phyloP scores from a whole-genome alignment of 2,113 vertebrate genomes.

The Emydocephalus ijimae region DNA sequence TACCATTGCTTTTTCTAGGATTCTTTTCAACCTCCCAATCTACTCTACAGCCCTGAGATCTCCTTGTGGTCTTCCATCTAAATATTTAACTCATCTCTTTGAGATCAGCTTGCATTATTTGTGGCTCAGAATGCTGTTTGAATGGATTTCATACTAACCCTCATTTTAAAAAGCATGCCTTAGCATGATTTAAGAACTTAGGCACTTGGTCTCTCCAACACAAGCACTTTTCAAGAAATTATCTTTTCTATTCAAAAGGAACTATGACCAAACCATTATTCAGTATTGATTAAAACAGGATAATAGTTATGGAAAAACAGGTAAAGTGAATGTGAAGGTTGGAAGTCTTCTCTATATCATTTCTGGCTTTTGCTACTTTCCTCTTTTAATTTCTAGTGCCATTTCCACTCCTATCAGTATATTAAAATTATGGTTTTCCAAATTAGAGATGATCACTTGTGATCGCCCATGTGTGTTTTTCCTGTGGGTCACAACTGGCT shows the following conservation, averaged over 20 bases:
- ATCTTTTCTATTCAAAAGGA: not conserved
- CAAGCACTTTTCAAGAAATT: not conserved
- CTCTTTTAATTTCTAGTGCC: not conserved
- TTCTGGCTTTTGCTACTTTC: not conserved
- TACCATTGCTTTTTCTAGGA: not conserved
- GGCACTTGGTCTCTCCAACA: not conserved
- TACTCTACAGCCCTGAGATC: not conserved
- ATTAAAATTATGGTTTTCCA: conserved; percentile 40
- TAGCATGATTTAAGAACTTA: not conserved
- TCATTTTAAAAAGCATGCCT: not conserved
- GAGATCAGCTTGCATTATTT: not conserved
- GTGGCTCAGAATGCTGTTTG: not conserved
- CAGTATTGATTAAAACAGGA: not conserved
- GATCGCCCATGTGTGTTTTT: not conserved
- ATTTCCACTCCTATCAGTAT: conserved; percentile 38
- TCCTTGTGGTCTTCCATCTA: not conserved
- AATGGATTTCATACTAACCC: not conserved
- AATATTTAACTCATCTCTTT: not conserved
- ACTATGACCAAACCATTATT: not conserved
- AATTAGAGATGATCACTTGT: conserved; percentile 26
- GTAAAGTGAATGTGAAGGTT: not conserved
- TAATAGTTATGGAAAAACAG: not conserved
- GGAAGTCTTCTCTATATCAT: not conserved
- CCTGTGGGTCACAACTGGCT: conserved; percentile 31
- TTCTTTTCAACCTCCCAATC: not conserved